Conservation (phyloP, 2,888 invertebrate genomes). For the Eutolmus rufibarbis region DNA sequence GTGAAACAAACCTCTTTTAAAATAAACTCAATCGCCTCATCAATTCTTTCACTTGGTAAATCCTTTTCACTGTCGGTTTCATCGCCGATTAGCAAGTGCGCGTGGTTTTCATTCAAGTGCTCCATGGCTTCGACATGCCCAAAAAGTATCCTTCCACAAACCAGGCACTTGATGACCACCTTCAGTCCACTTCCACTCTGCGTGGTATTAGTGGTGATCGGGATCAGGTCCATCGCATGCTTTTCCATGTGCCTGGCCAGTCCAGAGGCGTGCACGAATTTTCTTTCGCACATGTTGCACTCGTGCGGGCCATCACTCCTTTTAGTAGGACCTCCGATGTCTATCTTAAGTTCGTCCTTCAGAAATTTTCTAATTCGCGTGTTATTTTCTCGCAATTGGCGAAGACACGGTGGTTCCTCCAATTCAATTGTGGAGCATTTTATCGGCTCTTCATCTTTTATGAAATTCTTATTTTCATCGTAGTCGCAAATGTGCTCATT, state of each 20-base stretch:
- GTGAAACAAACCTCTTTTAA: slow-evolving; percentile 1
- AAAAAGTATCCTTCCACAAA: slow-evolving; percentile 58
- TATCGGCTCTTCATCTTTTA: slow-evolving; percentile 41
- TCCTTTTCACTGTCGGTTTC: slow-evolving; percentile 48
- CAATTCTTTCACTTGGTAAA: slow-evolving; percentile 50
- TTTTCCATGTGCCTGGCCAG: slow-evolving; percentile 61
- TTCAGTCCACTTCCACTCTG: slow-evolving; percentile 51
- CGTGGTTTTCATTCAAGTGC: slow-evolving; percentile 54
- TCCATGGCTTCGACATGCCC: slow-evolving; percentile 52
- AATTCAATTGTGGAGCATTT: background rate
- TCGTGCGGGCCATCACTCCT: slow-evolving; percentile 57
- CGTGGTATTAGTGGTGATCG: slow-evolving; percentile 48
- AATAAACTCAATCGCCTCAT: background rate
- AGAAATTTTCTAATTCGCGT: slow-evolving; percentile 58
- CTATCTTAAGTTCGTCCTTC: slow-evolving; percentile 58
- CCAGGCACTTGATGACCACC: slow-evolving; percentile 56
- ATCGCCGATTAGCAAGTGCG: slow-evolving; percentile 45
- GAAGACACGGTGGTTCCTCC: slow-evolving; percentile 53
- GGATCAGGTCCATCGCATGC: slow-evolving; percentile 59
- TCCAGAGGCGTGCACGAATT: slow-evolving; percentile 62
- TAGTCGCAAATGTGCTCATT: slow-evolving; percentile 55
- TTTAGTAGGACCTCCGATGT: slow-evolving; percentile 48
- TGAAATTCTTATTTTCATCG: slow-evolving; percentile 52
- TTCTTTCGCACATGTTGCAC: slow-evolving; percentile 60
- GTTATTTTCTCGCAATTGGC: slow-evolving; percentile 58